Conservation (phyloP, 2,797 vertebrate species). For the Corythornis leucogaster region DNA sequence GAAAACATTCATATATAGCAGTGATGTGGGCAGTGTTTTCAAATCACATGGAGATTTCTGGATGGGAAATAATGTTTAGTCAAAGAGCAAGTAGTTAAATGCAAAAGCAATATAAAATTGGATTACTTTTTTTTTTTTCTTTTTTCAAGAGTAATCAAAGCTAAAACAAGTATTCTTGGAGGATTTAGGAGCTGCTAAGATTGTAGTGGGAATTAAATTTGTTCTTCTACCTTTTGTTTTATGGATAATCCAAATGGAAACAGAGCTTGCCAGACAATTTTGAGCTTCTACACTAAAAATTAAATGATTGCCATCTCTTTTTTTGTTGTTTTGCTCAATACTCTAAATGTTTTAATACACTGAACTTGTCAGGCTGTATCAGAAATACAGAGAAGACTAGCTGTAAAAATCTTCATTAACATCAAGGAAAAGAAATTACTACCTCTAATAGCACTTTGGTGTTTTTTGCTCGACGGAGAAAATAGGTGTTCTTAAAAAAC, state of each 20-base stretch:
- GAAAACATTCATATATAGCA: not conserved
- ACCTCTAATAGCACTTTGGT: not conserved
- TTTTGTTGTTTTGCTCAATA: not conserved
- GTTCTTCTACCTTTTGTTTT: constrained; percentile 52
- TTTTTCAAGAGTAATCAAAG: constrained; percentile 33
- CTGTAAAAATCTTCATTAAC: constrained; percentile 18
- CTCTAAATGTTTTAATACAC: constrained; percentile 3
- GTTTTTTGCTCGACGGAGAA: constrained; percentile 19
- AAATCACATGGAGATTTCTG: not conserved
- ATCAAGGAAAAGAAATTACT: not conserved
- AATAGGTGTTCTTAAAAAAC: not conserved
- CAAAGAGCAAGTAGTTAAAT: not conserved
- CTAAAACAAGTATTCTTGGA: constrained; percentile 26
- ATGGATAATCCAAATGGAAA: constrained; percentile 13
- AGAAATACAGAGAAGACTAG: not conserved
- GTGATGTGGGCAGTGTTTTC: not conserved
- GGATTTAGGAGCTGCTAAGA: constrained; percentile 25
- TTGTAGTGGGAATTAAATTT: constrained; percentile 52
- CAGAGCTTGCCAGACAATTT: not conserved
- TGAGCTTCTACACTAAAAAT: constrained; percentile 39
- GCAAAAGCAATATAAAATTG: not conserved
- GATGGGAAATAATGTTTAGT: not conserved
- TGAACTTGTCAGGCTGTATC: constrained; percentile 3
- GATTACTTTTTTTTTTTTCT: constrained; percentile 44
- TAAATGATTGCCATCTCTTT: constrained; percentile 50